Conservation (phyloP, 2,888 invertebrate species). For the Andrena marginata region DNA sequence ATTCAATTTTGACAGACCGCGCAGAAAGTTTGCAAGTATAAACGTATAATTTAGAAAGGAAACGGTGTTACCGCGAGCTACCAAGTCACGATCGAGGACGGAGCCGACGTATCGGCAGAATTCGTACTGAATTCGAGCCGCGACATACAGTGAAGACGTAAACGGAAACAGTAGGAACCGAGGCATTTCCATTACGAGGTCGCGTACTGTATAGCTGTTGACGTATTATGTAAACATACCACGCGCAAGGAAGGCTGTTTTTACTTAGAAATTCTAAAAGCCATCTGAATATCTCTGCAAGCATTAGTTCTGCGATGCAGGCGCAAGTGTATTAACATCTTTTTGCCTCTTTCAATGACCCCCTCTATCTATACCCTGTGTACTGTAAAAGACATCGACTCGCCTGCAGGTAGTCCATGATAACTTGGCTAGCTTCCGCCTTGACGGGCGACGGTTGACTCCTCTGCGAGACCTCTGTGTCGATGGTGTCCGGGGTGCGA, state of each 20-base stretch:
- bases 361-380: too few relatives aligned
- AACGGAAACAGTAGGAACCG: neutral
- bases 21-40: neutral
- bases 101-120: neutral
- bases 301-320: too few relatives aligned
- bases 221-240: neutral
- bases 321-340: too few relatives aligned
- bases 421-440: constrained; percentile 80
- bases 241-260: neutral
- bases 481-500: constrained; percentile 89
- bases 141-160: neutral
- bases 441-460: constrained; percentile 84
- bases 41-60: neutral
- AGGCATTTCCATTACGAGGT: constrained; percentile 10
- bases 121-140: neutral
- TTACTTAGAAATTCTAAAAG: neutral
- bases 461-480: constrained; percentile 87
- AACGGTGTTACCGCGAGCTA: neutral
- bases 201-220: neutral
- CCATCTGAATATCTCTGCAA: neutral
- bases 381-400: constrained; percentile 20
- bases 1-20: too few relatives aligned
- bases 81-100: neutral
- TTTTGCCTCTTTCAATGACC: too few relatives aligned
- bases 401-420: constrained; percentile 78